A percentile compares a stretch with the other conserved stretches of the same genome.
phyloP scores from a whole-genome alignment of 2,113 vertebrate species.

The Tyto alba region DNA sequence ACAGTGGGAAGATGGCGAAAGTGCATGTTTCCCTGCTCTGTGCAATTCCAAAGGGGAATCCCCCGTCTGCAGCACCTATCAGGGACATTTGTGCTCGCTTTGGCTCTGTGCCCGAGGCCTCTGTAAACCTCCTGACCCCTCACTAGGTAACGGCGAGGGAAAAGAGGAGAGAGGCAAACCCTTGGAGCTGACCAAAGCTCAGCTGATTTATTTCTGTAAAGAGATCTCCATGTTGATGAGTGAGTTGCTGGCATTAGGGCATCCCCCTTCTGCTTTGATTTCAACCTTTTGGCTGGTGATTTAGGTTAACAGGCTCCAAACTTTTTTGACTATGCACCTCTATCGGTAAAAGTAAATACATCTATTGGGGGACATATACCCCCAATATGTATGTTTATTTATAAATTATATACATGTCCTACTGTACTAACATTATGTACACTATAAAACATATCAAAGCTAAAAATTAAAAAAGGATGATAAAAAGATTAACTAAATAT shows the following conservation, averaged over 20 bases:
- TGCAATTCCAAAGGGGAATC: not conserved
- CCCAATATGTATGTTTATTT: not conserved
- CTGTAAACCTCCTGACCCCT: not conserved
- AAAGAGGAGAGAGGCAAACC: not conserved
- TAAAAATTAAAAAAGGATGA: not conserved
- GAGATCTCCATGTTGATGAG: rapidly evolving
- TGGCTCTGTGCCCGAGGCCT: too few relatives aligned
- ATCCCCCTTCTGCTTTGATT: not conserved
- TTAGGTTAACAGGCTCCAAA: not conserved
- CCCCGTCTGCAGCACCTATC: not conserved
- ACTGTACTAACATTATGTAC: not conserved
- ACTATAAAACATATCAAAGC: not conserved
- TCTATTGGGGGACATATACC: not conserved
- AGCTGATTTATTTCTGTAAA: not conserved
- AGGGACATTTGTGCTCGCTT: not conserved
- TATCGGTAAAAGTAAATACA: not conserved
- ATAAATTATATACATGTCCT: not conserved
- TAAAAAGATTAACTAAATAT: not conserved
- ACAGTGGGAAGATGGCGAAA: not conserved
- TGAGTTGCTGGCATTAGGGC: not conserved
- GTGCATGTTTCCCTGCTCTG: rapidly evolving
- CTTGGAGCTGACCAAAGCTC: not conserved
- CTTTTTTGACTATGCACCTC: not conserved
- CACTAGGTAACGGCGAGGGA: rapidly evolving
- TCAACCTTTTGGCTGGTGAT: not conserved